Conservation (phyloP, 2,113 vertebrate species). For the Protobothrops mucrosquamatus region DNA sequence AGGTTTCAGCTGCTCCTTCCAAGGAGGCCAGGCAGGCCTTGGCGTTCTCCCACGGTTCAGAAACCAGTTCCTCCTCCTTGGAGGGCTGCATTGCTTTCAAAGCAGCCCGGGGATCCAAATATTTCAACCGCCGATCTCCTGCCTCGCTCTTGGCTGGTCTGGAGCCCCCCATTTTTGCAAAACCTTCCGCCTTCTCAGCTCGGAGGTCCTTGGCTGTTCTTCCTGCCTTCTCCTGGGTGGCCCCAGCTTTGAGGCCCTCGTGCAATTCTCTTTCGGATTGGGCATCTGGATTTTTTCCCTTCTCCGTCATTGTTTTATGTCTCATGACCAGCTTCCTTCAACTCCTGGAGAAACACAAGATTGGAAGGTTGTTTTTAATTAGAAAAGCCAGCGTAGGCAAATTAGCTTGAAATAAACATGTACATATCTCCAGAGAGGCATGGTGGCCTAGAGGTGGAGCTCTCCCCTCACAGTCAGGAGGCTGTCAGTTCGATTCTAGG, state of each 20-base stretch:
- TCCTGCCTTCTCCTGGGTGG: accelerated
- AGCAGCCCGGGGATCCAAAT: neutral
- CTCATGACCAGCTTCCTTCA: neutral
- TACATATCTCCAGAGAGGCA: no score
- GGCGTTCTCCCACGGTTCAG: neutral
- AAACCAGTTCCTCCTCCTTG: neutral
- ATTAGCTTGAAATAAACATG: neutral
- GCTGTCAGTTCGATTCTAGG: neutral
- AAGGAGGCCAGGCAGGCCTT: neutral
- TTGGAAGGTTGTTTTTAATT: neutral
- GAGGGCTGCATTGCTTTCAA: neutral
- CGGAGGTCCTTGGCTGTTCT: neutral
- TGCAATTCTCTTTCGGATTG: neutral
- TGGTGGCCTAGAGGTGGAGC: neutral
- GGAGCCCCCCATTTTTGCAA: neutral
- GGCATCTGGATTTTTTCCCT: neutral
- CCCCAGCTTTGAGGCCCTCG: neutral
- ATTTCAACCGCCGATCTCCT: neutral
- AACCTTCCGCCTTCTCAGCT: neutral
- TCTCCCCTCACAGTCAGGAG: neutral
- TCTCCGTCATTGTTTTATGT: constrained; percentile 16
- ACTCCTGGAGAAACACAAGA: no score
- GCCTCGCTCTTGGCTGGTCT: neutral
- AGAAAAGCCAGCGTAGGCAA: neutral
- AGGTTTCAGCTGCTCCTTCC: neutral